Conservation (phyloP, 2,797 vertebrate genomes). For the Hydrocynus forskahlii region DNA sequence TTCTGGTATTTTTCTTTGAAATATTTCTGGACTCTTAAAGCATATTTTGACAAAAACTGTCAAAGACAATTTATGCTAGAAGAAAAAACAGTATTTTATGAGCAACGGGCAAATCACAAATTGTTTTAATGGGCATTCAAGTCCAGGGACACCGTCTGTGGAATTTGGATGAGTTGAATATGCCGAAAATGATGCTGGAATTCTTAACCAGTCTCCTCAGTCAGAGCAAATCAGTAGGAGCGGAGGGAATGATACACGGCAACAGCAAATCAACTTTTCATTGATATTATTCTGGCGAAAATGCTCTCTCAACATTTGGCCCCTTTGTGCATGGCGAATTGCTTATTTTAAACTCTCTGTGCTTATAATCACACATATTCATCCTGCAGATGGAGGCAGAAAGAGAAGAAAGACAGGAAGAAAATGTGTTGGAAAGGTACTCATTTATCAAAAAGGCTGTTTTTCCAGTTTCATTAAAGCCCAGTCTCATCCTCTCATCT, state of each 20-base stretch:
- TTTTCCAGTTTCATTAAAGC: constrained; percentile 59
- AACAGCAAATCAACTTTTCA: constrained; percentile 42
- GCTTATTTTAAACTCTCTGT: constrained; percentile 42
- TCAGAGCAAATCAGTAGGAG: constrained; percentile 17
- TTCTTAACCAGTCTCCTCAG: constrained; percentile 27
- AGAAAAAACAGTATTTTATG: neutral
- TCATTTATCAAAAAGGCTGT: constrained; percentile 57
- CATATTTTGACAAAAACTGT: neutral
- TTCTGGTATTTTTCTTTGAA: neutral
- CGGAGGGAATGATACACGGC: constrained; percentile 7
- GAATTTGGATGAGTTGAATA: constrained; percentile 12
- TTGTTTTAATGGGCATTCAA: constrained; percentile 26
- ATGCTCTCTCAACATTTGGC: constrained; percentile 35
- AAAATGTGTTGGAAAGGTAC: constrained; percentile 51
- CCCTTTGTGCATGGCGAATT: constrained; percentile 27
- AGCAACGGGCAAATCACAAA: neutral
- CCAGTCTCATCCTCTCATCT: constrained; percentile 46
- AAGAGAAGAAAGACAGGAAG: constrained; percentile 8
- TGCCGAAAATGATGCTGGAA: constrained; percentile 6
- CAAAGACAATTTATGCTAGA: neutral
- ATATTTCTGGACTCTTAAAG: neutral
- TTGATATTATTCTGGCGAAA: constrained; percentile 41
- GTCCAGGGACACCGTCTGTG: neutral
- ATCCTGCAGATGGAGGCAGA: constrained; percentile 42
- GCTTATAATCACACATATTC: constrained; percentile 47